phyloP scores from a whole-genome alignment of 2,888 invertebrate genomes.

The Cataglyphis livida region DNA sequence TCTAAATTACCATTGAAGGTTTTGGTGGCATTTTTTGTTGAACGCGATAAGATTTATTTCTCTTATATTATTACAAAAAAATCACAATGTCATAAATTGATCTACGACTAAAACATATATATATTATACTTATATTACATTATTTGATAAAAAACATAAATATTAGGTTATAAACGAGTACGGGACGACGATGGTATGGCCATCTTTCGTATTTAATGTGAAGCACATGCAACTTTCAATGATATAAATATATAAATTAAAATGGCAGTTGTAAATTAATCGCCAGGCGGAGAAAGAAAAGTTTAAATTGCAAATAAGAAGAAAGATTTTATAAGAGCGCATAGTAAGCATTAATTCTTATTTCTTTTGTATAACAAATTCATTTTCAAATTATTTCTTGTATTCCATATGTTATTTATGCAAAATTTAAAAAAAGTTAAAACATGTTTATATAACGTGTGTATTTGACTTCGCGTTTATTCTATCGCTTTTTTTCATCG shows the following conservation, averaged over 20 bases:
- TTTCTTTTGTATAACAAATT: neutral
- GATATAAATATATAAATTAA: neutral
- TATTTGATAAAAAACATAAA: neutral
- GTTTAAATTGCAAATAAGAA: neutral
- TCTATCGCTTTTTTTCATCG: neutral
- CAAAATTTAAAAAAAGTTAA: neutral
- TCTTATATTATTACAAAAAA: constrained; percentile 19
- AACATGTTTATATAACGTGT: neutral
- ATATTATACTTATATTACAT: neutral
- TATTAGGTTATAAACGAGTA: constrained; percentile 1
- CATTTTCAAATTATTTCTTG: neutral
- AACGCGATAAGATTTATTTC: constrained; percentile 16
- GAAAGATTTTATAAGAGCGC: neutral
- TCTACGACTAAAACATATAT: neutral
- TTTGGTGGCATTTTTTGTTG: constrained; percentile 62
- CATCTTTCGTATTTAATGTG: neutral
- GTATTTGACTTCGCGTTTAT: neutral
- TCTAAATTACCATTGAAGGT: constrained; percentile 54
- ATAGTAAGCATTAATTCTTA: neutral
- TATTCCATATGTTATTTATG: neutral
- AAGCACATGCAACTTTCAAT: neutral
- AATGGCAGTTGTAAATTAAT: neutral
- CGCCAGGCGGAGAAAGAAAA: neutral
- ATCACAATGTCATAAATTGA: constrained; percentile 12
- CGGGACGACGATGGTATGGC: neutral